phyloP scores from a whole-genome alignment of 2,888 invertebrate genomes.

The Dasysyrphus albostriatus region DNA sequence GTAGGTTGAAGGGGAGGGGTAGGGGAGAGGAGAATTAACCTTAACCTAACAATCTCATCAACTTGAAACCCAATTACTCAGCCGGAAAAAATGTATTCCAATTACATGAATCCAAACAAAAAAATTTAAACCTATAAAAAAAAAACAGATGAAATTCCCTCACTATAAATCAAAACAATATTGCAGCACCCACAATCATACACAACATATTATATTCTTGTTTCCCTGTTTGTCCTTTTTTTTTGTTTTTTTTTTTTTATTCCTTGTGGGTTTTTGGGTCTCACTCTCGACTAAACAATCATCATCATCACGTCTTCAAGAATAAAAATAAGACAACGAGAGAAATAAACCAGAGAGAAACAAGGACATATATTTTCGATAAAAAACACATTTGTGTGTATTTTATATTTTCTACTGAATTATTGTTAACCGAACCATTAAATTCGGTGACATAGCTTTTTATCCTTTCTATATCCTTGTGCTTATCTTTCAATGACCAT shows the following conservation, averaged over 20 bases:
- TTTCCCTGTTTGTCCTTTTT: background rate
- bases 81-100: slow-evolving; percentile 58
- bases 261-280: background rate
- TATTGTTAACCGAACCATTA: slow-evolving; percentile 75
- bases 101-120: slow-evolving; percentile 59
- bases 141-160: slow-evolving; percentile 29
- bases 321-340: background rate
- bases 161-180: slow-evolving; percentile 72
- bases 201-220: slow-evolving; percentile 17
- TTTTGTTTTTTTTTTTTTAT: background rate
- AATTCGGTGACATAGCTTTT: slow-evolving; percentile 73
- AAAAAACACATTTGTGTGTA: slow-evolving; percentile 16
- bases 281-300: slow-evolving; percentile 50
- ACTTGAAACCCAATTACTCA: slow-evolving; percentile 63
- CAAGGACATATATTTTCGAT: slow-evolving; percentile 34
- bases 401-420: slow-evolving; percentile 55
- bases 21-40: too few species aligned
- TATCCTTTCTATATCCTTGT: slow-evolving; percentile 74
- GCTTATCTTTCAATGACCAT: slow-evolving; percentile 76
- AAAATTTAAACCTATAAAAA: background rate
- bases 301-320: slow-evolving; percentile 63
- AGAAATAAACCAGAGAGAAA: background rate
- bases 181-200: slow-evolving; percentile 47
- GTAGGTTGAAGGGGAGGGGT: too few species aligned
- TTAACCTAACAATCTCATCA: slow-evolving; percentile 58